Percentiles rank a stretch among this genome's conserved stretches.
Conservation (phyloP, 2,113 vertebrate genomes). For the Mastomys natalensis region DNA sequence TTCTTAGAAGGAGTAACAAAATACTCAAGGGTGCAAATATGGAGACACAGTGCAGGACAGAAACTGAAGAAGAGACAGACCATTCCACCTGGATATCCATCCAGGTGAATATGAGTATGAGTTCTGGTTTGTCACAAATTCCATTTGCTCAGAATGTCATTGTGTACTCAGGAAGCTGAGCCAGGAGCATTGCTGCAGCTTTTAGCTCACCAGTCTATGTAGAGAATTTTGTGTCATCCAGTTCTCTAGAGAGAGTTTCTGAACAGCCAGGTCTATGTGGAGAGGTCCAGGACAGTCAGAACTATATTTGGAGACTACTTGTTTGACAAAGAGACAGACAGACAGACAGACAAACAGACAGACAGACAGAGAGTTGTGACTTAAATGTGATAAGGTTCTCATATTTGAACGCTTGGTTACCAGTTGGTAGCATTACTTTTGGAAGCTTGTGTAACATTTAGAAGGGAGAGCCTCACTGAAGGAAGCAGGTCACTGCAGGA, state of each 20-base stretch:
- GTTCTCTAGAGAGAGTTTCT: neutral
- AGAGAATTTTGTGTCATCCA: neutral
- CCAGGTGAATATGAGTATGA: neutral
- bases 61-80: no score
- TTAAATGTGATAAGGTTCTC: neutral
- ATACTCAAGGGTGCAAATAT: no score
- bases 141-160: neutral
- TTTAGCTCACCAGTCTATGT: neutral
- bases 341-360: neutral
- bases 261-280: no score
- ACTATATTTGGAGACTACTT: neutral
- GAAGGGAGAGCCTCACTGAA: neutral
- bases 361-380: neutral
- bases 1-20: no score
- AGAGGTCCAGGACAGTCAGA: neutral
- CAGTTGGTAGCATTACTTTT: neutral
- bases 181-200: neutral
- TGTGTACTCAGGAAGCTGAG: neutral
- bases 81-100: no score
- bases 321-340: neutral
- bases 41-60: no score
- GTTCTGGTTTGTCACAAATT: no score
- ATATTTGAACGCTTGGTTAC: neutral
- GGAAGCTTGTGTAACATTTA: neutral
- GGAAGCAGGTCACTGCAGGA: no score